Conservation (phyloP, 2,797 vertebrate genomes). For the Limosa lapponica region DNA sequence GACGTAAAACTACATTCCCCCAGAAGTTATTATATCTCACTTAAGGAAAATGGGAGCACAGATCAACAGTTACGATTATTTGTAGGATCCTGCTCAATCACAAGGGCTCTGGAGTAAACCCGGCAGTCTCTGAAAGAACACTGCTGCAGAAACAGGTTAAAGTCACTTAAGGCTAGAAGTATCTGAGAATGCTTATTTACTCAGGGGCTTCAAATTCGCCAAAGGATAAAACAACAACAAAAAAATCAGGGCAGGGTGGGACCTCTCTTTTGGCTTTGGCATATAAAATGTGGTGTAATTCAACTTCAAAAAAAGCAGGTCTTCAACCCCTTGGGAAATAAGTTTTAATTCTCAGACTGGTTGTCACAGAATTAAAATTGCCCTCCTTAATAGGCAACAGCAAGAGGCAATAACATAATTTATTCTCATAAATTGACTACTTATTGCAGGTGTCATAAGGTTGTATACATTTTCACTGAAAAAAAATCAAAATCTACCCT, state of each 20-base stretch:
- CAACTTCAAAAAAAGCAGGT: background rate
- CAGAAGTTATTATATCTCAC: background rate
- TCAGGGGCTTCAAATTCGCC: background rate
- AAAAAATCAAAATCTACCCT: background rate
- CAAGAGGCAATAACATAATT: background rate
- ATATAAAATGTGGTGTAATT: background rate
- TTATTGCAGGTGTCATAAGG: background rate
- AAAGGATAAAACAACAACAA: background rate
- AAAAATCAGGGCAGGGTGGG: background rate
- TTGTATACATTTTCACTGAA: rapidly evolving
- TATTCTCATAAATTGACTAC: background rate
- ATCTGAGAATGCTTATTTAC: background rate
- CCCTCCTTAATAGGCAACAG: background rate
- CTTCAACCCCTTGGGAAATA: background rate
- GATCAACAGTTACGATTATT: rapidly evolving
- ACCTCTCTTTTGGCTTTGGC: background rate
- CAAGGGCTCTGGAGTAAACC: background rate
- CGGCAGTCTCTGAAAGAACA: background rate
- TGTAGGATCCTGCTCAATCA: background rate
- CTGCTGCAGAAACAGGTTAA: background rate
- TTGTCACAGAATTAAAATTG: background rate
- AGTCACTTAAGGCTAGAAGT: background rate
- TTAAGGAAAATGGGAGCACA: background rate
- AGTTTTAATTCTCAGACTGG: background rate
- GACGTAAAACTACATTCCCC: background rate